Conservation (phyloP, 2,113 vertebrate species). For the Lepidothrix coronata region DNA sequence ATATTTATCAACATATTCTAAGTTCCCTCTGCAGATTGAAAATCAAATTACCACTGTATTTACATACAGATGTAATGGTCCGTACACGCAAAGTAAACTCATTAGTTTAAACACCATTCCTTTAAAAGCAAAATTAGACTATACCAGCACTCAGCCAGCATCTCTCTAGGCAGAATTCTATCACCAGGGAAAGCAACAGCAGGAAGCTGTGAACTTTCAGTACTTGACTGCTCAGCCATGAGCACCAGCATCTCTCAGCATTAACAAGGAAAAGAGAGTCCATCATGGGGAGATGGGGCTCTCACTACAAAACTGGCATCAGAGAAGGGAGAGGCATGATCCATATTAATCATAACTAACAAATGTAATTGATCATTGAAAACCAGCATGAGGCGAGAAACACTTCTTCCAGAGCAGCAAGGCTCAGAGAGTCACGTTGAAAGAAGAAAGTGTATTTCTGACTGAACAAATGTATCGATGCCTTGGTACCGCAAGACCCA, state of each 20-base stretch:
- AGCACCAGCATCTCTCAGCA: background rate
- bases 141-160: background rate
- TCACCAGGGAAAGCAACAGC: background rate
- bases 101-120: background rate
- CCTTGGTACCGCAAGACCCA: background rate
- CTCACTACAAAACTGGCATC: background rate
- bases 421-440: background rate
- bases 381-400: background rate
- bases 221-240: background rate
- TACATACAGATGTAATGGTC: background rate
- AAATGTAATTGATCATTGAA: background rate
- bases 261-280: background rate
- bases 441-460: background rate
- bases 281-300: background rate
- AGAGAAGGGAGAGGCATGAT: background rate
- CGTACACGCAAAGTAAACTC: background rate
- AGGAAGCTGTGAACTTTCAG: background rate
- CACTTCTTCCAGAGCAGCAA: background rate
- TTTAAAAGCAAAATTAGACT: background rate
- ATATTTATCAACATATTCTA: background rate
- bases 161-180: background rate
- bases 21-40: background rate
- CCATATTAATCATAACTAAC: background rate
- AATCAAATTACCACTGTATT: background rate
- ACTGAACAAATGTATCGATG: background rate